Evolutionary conservation across 2,888 invertebrate species (phyloP), one percentile per base, ranked within the genome.

Genomic region (Allolobophora icterica): DNA sequence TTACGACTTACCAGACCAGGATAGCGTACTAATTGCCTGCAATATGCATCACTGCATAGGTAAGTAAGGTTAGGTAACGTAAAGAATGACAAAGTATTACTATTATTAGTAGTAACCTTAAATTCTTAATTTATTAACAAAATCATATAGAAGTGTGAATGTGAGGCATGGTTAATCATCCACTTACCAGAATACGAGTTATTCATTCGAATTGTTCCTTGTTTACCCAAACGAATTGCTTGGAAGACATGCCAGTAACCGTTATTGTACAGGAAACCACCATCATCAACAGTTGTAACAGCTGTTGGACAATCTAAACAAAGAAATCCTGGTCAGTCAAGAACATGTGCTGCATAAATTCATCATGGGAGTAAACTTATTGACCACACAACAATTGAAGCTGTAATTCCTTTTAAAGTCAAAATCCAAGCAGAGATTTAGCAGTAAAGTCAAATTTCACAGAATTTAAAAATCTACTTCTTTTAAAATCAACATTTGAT

Each of bases 251-350:
- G 95, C 95, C 95, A 95, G 30, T 92, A 91, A 45, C 93, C 92
- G 92, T 95, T 94, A 92, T 93, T 93, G 92, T 95, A 95, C 13
- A 93, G 92, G 91, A 94, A 91, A 33, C 95, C 95, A 91, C 94
- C 95, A 91, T 95, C 95, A 93, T 95, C 94, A 13, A 94, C 94
- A 15, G 95, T 94, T 3, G 94, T 94, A 17, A 95, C 94, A 92
- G 93, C 92, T 6, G 92, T 71, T 5, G 91, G 45, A 83, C 95
- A 95, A 40, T 94, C 94, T 95, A 38, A 83, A 42, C 21, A 90
- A 0, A 42, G 40, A 15, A 34, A 42, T 45, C 40, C 30, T 71
- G 30, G n/a, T 11, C 71, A 71, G n/a, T n/a, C 30, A 71, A 0
- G 8, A 30, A n/a, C 30, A 71, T 0, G 71, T 30, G 71, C 71